Evolutionary conservation across 2,888 invertebrate species (phyloP).

Genomic region (Trissoscelio sp.): DNA sequence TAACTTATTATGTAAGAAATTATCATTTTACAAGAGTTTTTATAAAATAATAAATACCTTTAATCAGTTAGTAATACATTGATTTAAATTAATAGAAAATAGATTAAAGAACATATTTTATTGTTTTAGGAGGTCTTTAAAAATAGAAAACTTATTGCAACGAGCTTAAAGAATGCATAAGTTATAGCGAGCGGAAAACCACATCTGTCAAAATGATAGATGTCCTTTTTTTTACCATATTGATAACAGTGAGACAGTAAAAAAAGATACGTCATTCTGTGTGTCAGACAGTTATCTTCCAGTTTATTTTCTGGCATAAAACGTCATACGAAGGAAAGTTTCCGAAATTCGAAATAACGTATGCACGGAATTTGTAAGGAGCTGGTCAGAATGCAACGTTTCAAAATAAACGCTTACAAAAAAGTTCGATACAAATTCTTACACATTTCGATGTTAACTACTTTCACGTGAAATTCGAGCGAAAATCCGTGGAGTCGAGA

Average conservation of each 20-base stretch:
- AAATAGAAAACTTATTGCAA: slow-evolving; percentile 14
- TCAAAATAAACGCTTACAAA: slow-evolving; percentile 1
- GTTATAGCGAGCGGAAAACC: slow-evolving; percentile 43
- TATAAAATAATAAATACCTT: too few species aligned
- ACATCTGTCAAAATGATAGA: slow-evolving; percentile 53
- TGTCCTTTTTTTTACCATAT: slow-evolving; percentile 45
- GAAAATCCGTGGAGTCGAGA: slow-evolving; percentile 24
- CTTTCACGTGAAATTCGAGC: slow-evolving; percentile 1
- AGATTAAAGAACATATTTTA: too few species aligned
- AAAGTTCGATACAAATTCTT: neutral
- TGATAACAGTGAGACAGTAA: slow-evolving; percentile 53
- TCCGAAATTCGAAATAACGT: slow-evolving; percentile 20
- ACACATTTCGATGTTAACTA: neutral
- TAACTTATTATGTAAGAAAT: too few species aligned
- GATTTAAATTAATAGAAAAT: too few species aligned
- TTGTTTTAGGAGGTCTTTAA: neutral
- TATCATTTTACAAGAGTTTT: too few species aligned
- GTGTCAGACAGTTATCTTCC: slow-evolving; percentile 53
- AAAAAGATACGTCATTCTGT: slow-evolving; percentile 47
- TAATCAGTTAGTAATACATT: too few species aligned
- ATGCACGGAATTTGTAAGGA: slow-evolving; percentile 11
- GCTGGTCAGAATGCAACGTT: neutral
- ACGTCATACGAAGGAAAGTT: slow-evolving; percentile 22
- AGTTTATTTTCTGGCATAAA: slow-evolving; percentile 46
- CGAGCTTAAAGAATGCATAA: slow-evolving; percentile 43